These are phyloP conservation scores for Cladorhizidae sp. DNA, from an alignment of 37 sponge, comb jelly and placozoan genomes.

Conservation along the genomic window DNA sequence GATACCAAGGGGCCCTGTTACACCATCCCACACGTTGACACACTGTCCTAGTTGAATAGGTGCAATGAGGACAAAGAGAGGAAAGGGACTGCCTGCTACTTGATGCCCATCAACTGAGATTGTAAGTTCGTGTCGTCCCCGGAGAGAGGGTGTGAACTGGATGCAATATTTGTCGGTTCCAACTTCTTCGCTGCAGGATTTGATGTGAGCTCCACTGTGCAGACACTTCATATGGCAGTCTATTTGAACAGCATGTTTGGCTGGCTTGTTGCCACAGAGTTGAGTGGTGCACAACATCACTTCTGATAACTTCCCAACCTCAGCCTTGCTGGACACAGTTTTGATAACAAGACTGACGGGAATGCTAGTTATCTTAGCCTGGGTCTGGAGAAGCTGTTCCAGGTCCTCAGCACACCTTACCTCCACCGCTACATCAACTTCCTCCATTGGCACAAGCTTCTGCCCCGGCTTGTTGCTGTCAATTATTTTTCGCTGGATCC, in stretches of 20 bases:
- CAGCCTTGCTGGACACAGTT: background rate
- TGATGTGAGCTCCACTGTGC: background rate
- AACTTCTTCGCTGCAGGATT: background rate
- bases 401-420: slow-evolving; percentile 10
- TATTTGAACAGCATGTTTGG: background rate
- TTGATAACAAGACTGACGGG: background rate
- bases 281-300: too few species aligned
- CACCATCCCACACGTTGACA: slow-evolving; percentile 6
- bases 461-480: background rate
- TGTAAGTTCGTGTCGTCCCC: slow-evolving; percentile 13
- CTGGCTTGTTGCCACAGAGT: too few species aligned
- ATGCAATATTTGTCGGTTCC: background rate
- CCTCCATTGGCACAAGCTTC: background rate
- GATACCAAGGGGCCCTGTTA: background rate
- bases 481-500: background rate
- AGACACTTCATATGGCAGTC: slow-evolving; percentile 1
- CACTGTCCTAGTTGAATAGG: slow-evolving; percentile 20
- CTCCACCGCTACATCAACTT: background rate
- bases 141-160: slow-evolving; percentile 12
- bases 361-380: background rate
- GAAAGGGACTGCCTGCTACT: slow-evolving; percentile 29
- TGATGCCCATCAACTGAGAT: slow-evolving; percentile 12
- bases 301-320: background rate
- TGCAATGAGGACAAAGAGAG: slow-evolving; percentile 8
- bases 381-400: background rate